Percentiles rank a stretch among this genome's conserved stretches.
Evolutionary conservation across 2,888 invertebrate genomes (phyloP).

Genomic region (Argynnis bischoffii): DNA sequence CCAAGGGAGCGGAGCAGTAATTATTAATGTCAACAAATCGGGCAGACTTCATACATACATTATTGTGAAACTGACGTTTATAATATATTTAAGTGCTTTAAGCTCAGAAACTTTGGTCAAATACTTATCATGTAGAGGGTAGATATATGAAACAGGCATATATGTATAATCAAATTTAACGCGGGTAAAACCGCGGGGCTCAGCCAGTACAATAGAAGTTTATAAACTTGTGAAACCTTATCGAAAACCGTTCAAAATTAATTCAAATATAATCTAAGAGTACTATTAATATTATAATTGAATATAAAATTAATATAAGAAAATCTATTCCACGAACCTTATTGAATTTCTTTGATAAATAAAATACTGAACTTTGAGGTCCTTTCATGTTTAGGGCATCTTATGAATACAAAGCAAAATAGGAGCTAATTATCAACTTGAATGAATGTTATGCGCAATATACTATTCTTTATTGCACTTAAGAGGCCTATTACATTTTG

Average conservation of each 20-base stretch:
- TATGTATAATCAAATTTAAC: background rate
- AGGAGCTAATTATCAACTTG: background rate
- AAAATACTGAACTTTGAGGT: background rate
- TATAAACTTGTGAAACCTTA: too few species aligned
- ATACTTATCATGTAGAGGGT: background rate
- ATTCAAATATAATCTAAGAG: too few species aligned
- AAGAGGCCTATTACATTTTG: too few species aligned
- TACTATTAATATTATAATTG: too few species aligned
- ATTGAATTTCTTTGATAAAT: background rate
- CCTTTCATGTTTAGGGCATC: background rate
- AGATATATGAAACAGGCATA: background rate
- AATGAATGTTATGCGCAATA: background rate
- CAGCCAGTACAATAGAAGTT: too few species aligned
- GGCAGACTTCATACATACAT: too few species aligned
- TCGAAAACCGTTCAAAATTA: too few species aligned
- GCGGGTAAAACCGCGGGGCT: background rate
- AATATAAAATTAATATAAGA: background rate
- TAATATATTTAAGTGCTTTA: background rate
- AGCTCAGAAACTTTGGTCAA: background rate
- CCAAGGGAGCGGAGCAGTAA: too few species aligned
- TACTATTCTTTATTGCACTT: too few species aligned
- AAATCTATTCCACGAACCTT: background rate
- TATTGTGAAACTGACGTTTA: too few species aligned
- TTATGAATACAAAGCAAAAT: constrained; percentile 5
- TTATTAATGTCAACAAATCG: too few species aligned